Conservation (phyloP, 2,113 vertebrate species). For the Mastomys coucha region DNA sequence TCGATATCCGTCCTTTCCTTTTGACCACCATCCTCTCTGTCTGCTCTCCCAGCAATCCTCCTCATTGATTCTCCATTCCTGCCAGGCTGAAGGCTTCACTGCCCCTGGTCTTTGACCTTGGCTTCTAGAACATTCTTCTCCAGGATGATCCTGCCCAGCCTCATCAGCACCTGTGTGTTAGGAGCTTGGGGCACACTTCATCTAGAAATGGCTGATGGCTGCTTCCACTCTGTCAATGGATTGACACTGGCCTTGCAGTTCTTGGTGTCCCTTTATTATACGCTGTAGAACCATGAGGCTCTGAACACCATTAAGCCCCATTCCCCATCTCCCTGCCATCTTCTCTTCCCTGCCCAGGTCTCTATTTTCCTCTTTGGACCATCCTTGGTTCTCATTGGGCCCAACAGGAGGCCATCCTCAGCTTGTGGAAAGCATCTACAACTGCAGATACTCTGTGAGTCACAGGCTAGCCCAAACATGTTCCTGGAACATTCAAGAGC, state of each 20-base stretch:
- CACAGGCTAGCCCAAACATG: neutral
- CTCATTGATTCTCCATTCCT: no score
- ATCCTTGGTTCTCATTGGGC: neutral
- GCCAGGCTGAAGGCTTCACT: neutral
- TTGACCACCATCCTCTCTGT: no score
- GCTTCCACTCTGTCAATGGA: neutral
- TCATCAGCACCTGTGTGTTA: neutral
- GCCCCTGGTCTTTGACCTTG: neutral
- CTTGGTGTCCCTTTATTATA: neutral
- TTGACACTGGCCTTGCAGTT: no score
- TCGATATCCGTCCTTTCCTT: no score
- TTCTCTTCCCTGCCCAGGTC: neutral
- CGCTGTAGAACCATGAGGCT: neutral
- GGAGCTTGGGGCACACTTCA: neutral
- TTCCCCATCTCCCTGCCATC: no score
- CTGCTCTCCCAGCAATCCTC: no score
- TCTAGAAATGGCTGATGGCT: neutral
- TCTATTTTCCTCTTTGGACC: neutral
- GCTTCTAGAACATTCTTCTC: neutral
- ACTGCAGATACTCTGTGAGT: neutral
- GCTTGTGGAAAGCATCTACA: neutral
- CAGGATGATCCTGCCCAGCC: neutral
- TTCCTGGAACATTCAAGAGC: no score
- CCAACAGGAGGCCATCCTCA: neutral
- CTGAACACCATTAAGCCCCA: neutral